Percentiles rank a stretch among this genome's conserved stretches.
Evolutionary conservation across 2,113 vertebrate species (phyloP).

Genomic region (Echinops telfairi): DNA sequence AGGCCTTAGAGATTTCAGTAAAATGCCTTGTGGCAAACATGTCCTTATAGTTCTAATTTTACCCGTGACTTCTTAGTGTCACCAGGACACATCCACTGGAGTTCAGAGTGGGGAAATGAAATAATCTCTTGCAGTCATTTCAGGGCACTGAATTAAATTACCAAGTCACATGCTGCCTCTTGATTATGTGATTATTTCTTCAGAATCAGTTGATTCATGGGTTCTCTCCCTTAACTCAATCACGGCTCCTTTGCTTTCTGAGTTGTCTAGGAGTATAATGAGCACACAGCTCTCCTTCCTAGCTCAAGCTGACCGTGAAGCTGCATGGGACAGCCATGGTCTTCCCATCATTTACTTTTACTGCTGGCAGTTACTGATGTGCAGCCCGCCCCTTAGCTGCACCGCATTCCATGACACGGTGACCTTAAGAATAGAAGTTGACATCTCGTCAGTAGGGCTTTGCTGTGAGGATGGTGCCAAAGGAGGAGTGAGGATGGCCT

Average conservation of each 20-base stretch:
- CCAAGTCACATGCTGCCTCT: slow-evolving; percentile 24
- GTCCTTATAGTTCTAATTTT: background rate
- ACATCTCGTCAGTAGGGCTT: background rate
- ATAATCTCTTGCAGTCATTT: slow-evolving; percentile 25
- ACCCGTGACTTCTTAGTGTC: background rate
- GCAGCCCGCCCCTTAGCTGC: background rate
- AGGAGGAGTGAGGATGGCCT: background rate
- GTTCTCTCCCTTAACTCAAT: slow-evolving; percentile 57
- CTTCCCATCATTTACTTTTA: background rate
- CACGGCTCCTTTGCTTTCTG: slow-evolving; percentile 59
- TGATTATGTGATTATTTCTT: slow-evolving; percentile 69
- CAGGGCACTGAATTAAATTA: slow-evolving; percentile 59
- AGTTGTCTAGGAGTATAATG: slow-evolving; percentile 54
- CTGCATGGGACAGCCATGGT: background rate
- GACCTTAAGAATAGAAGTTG: background rate
- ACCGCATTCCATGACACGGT: background rate
- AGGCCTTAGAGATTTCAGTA: background rate
- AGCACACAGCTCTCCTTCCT: background rate
- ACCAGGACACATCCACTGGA: background rate
- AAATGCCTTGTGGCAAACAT: background rate
- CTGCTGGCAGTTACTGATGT: background rate
- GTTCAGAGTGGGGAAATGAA: background rate
- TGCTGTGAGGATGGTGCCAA: background rate
- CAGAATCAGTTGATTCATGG: slow-evolving; percentile 64
- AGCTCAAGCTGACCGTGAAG: slow-evolving; percentile 1